Evolutionary conservation across 2,888 invertebrate genomes (phyloP).

Genomic region (Globia sparganii): DNA sequence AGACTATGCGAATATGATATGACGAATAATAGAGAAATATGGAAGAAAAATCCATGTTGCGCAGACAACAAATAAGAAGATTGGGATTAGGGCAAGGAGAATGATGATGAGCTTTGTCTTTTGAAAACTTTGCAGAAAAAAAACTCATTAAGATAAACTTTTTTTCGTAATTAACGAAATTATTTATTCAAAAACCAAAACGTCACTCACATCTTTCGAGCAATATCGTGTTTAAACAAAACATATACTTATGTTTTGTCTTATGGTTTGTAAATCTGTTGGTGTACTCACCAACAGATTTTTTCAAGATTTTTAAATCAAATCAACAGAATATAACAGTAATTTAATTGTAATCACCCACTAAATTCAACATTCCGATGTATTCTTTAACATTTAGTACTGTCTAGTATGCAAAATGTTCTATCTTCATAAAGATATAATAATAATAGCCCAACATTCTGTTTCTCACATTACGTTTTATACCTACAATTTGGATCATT

Average conservation of each 20-base stretch:
- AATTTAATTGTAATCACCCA: neutral
- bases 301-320: too few relatives aligned
- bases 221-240: neutral
- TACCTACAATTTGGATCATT: conserved; percentile 54
- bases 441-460: conserved; percentile 30
- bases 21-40: too few relatives aligned
- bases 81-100: too few relatives aligned
- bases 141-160: neutral
- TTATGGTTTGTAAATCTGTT: too few relatives aligned
- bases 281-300: too few relatives aligned
- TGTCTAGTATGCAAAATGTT: neutral
- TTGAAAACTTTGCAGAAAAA: neutral
- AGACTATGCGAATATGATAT: too few relatives aligned
- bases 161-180: too few relatives aligned
- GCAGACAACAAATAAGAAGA: too few relatives aligned
- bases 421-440: neutral
- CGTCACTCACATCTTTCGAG: neutral
- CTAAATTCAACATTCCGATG: neutral
- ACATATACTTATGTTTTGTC: too few relatives aligned
- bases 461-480: conserved; percentile 35
- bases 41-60: too few relatives aligned
- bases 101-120: too few relatives aligned
- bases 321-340: neutral
- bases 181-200: neutral
- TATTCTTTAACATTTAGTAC: conserved; percentile 20